Base-by-base conservation (phyloP, 2,797 vertebrate species). In the Tenualosa thibaudeaui region DNA sequence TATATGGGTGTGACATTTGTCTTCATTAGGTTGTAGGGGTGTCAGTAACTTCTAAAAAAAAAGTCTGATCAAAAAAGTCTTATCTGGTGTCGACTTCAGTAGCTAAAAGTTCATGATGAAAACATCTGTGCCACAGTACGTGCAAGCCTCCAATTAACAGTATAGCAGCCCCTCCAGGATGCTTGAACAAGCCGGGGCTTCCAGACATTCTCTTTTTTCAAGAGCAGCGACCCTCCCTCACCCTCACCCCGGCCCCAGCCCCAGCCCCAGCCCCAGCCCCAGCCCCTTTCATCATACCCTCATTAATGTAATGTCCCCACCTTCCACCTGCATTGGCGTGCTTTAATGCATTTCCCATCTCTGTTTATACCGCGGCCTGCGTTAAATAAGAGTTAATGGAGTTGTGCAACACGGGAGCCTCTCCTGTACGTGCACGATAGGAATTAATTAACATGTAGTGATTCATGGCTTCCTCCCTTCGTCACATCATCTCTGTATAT, bases 331-430 rank as follows among this genome's bases (percentile, higher is more conserved):
- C 40, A 40, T 7, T 9, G 37, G 71, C 71, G 19, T 1, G 15
- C 37, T 78, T 78, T 78, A 78, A 78, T 78, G 71, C 71, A 6
- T 78, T 78, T 46, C 71, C 2, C 71, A 78, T 78, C 37, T 78
- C 40, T 46, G 71, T 78, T 78, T 78, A 78, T 17, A 7, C 40
- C 71, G 8, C 71, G 0, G 4, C 71, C 71, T 46, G 13, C 40
- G 71, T 78, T 46, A 46, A 78, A 78, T 78, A 78, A 78, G 71
- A 78, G 17, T 78, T 46, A 78, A 78, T 78, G 71, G 71, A 46
- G 17, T 78, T 78, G 71, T 46, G 71, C 43, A 78, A 78, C 71
- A 43, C 40, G 19, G 71, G 40, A 22, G 17, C 40, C 71, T 5
- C 0, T 78, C 37, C 71, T 43, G 71, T 78, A 46, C 43, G 71